phyloP scores from a whole-genome alignment of 2,113 vertebrate species.

The Smithornis capensis region DNA sequence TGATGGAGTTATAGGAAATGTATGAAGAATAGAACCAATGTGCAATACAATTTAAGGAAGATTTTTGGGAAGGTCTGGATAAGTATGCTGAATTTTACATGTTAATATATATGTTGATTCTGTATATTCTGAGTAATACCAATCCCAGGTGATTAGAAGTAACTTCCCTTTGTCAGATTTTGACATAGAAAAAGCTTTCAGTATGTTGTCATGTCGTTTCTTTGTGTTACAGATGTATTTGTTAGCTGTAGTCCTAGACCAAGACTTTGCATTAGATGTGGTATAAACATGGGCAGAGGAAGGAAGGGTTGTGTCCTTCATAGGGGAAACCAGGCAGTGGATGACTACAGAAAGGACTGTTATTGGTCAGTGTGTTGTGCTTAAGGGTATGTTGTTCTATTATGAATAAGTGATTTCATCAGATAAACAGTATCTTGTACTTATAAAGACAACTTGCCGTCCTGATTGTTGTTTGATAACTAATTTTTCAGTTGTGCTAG shows the following conservation, averaged over 20 bases:
- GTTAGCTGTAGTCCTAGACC: neutral
- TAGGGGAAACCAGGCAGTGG: neutral
- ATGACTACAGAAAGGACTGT: neutral
- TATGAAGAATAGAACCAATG: neutral
- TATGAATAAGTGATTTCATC: neutral
- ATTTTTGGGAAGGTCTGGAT: neutral
- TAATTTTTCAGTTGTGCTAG: neutral
- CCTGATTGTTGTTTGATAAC: neutral
- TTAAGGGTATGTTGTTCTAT: accelerated
- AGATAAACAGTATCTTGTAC: neutral
- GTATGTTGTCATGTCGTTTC: neutral
- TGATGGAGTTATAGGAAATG: neutral
- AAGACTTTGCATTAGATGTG: neutral
- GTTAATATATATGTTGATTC: neutral
- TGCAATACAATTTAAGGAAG: neutral
- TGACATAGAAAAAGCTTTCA: neutral
- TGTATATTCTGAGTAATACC: neutral
- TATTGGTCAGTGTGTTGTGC: neutral
- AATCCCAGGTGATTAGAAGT: neutral
- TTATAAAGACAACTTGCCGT: neutral
- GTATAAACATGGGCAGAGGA: neutral
- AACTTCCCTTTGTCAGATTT: neutral
- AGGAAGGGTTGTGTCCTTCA: neutral
- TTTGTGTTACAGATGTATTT: neutral
- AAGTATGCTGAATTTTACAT: neutral